Evolutionary conservation across 2,888 invertebrate genomes (phyloP).

Genomic region (Phengaris arion): DNA sequence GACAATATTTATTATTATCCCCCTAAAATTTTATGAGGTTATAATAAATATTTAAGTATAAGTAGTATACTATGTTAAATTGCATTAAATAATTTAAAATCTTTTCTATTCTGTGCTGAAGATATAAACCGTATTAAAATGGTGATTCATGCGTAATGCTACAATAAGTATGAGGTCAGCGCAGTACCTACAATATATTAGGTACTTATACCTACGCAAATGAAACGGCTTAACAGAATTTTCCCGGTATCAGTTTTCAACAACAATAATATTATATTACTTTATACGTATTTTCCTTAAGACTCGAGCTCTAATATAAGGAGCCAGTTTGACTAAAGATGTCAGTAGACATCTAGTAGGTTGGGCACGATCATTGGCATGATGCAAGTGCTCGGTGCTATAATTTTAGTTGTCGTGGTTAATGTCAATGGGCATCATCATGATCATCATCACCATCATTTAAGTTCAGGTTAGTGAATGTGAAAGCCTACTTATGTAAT

Average conservation of each 20-base stretch:
- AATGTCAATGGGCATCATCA: conserved; percentile 22
- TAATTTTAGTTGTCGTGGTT: neutral
- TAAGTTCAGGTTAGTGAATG: conserved; percentile 28
- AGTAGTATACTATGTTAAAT: no score
- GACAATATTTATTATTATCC: no score
- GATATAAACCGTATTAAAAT: neutral
- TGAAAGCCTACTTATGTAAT: neutral
- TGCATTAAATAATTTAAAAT: no score
- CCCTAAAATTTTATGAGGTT: no score
- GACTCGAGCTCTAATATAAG: neutral
- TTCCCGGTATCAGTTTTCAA: conserved; percentile 8
- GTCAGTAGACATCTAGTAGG: neutral
- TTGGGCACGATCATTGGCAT: neutral
- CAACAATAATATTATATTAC: neutral
- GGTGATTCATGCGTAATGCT: neutral
- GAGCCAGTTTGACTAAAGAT: neutral
- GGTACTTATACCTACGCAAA: neutral
- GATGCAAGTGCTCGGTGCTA: conserved; percentile 5
- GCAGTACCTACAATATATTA: neutral
- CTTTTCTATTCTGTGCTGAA: neutral
- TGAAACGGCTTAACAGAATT: neutral
- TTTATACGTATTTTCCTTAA: conserved; percentile 16
- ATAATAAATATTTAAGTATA: no score
- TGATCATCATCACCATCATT: conserved; percentile 1
- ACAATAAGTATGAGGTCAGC: conserved; percentile 9